Evolutionary conservation across 2,888 invertebrate genomes (phyloP), one percentile per base, ranked within the genome.

Genomic region (Drosophila conformis): DNA sequence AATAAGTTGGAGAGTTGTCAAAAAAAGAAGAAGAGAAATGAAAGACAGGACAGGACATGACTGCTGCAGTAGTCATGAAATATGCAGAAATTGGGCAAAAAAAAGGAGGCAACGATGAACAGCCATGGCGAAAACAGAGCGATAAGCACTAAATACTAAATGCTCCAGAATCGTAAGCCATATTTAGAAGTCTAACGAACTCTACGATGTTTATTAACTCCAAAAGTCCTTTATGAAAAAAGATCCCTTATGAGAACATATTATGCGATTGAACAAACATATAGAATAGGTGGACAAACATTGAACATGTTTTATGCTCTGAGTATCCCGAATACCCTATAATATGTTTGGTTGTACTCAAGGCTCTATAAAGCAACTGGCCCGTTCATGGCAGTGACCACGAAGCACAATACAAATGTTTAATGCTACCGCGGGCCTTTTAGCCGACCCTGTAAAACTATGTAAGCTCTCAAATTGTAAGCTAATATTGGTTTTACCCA

Each of bases 401-500:
- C 70, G 72, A 4, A 27, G 64, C 80, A 68, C 36, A 70, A 67
- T 83, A 87, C 70, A 73, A 78, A 72, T 80, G 86, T 76, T 80
- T 78, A 84, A 83, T 75, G 87, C 73, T 58, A 76, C 83, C 89
- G 86, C 77, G 72, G 83, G 80, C 67, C 78, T 80, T 76, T 79
- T 76, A n/a, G 83, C 42, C 78, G 79, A 83, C 83, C 72, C 71
- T 49, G 65, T 72, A 63, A 61, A 80, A 76, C 77, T 89, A 62
- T 79, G 69, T 79, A 89, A 87, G 79, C 76, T 79, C 79, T 74
- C 76, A 86, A 86, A 86, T 89, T 87, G 87, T 89, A 87, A 89
- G 89, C 85, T 78, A 86, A 86, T 86, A 86, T 86, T 86, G 87
- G 74, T 21, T 63, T 87, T 89, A 84, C 89, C 84, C 87, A 85